Percentiles rank a stretch among this genome's conserved stretches.
Conservation (phyloP, 1,140 invertebrate species). For the Drosophila mojavensis region DNA sequence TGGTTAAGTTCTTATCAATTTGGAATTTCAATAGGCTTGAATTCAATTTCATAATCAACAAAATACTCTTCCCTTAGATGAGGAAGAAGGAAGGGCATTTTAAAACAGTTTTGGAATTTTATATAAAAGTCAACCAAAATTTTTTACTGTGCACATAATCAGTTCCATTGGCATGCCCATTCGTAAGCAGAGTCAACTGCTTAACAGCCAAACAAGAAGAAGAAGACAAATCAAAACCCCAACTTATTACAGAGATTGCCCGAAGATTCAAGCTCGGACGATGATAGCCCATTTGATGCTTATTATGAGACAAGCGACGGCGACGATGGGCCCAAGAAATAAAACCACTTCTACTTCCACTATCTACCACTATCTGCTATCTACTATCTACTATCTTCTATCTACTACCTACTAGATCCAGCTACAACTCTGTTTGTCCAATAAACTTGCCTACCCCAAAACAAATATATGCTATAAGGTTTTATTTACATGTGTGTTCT, state of each 20-base stretch:
- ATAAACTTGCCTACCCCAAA: constrained; percentile 36
- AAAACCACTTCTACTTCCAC: constrained; percentile 45
- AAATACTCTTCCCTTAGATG: too few relatives aligned
- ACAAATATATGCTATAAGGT: constrained; percentile 31
- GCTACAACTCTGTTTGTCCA: constrained; percentile 19
- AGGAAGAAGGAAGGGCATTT: too few relatives aligned
- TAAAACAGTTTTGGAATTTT: not conserved
- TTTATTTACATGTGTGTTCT: constrained; percentile 34
- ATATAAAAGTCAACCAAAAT: not conserved
- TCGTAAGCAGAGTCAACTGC: constrained; percentile 5
- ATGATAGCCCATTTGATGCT: constrained; percentile 83
- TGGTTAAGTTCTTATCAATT: not conserved
- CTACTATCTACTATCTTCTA: constrained; percentile 18
- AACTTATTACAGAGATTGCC: constrained; percentile 81
- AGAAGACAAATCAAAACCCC: constrained; percentile 44
- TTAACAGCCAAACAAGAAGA: constrained; percentile 6
- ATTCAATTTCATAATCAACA: not conserved
- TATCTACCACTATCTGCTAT: constrained; percentile 22
- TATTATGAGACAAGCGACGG: constrained; percentile 79
- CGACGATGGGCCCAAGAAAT: constrained; percentile 74
- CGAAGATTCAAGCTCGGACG: constrained; percentile 83
- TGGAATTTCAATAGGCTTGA: not conserved
- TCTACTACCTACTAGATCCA: constrained; percentile 27
- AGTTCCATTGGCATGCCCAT: constrained; percentile 51
- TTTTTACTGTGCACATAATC: not conserved